Conservation (phyloP, 2,113 vertebrate genomes). For the Cygnus buccinator region DNA sequence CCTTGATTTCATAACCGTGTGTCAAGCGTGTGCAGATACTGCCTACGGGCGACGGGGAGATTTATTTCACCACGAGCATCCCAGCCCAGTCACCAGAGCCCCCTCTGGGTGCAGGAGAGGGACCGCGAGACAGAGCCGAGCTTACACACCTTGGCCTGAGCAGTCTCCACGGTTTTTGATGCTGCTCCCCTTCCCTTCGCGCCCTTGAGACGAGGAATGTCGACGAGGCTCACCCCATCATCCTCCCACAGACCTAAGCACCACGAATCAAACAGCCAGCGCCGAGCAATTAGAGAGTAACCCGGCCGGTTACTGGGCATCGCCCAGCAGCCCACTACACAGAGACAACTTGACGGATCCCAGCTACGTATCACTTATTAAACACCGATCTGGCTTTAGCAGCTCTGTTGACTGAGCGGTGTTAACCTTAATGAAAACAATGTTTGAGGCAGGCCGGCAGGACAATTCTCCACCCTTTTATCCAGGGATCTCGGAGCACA, state of each 20-base stretch:
- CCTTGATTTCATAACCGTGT: not conserved
- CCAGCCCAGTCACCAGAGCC: not conserved
- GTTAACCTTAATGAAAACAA: constrained; percentile 67
- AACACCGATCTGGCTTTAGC: constrained; percentile 59
- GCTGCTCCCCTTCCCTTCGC: not conserved
- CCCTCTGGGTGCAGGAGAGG: fast-evolving
- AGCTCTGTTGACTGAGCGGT: constrained; percentile 53
- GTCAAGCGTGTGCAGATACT: not conserved
- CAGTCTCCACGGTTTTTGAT: not conserved
- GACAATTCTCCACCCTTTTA: constrained; percentile 53
- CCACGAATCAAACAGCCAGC: not conserved
- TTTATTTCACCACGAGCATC: not conserved
- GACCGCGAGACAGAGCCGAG: not conserved
- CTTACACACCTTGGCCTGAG: not conserved
- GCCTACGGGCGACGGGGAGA: not conserved
- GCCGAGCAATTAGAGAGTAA: constrained; percentile 59
- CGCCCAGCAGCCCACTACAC: not conserved
- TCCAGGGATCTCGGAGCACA: constrained; percentile 20
- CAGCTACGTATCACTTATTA: constrained; percentile 64
- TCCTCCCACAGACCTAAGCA: not conserved
- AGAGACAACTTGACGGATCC: constrained; percentile 21
- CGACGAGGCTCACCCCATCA: not conserved
- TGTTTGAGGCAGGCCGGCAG: constrained; percentile 42
- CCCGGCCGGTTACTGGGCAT: not conserved
- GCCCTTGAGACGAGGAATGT: not conserved